Conservation (phyloP, 2,888 invertebrate species). For the Cyclophora punctaria region DNA sequence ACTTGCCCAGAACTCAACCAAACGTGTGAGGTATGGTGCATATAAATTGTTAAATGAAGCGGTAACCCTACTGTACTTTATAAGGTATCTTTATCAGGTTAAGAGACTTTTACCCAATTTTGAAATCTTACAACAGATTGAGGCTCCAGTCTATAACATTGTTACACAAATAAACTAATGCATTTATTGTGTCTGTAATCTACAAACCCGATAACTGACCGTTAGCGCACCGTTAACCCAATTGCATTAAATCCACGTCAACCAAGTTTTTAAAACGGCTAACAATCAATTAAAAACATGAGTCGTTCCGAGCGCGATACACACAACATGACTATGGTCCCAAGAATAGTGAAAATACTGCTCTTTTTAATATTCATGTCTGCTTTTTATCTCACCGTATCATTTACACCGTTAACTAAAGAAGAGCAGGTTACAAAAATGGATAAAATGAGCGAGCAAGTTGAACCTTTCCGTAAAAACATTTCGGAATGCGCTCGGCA, state of each 20-base stretch:
- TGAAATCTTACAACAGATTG: too few relatives aligned
- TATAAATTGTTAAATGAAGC: too few relatives aligned
- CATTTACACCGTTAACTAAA: slow-evolving; percentile 51
- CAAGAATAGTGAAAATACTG: slow-evolving; percentile 17
- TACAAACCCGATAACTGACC: background rate
- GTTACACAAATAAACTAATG: too few relatives aligned
- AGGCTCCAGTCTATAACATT: too few relatives aligned
- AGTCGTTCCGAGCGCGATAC: slow-evolving; percentile 24
- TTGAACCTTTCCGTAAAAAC: slow-evolving; percentile 61
- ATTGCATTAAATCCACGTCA: slow-evolving; percentile 15
- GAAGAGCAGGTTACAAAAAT: slow-evolving; percentile 49
- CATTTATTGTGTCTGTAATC: too few relatives aligned
- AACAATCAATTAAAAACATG: slow-evolving; percentile 44
- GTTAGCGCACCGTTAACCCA: slow-evolving; percentile 8
- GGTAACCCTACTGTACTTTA: too few relatives aligned
- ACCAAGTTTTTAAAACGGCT: slow-evolving; percentile 13
- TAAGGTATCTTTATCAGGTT: too few relatives aligned
- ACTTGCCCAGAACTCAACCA: too few relatives aligned
- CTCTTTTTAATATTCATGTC: slow-evolving; percentile 31
- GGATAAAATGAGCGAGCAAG: slow-evolving; percentile 43
- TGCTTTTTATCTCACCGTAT: slow-evolving; percentile 32
- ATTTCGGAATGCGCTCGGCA: slow-evolving; percentile 58
- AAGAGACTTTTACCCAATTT: too few relatives aligned
- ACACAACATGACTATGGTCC: slow-evolving; percentile 27
- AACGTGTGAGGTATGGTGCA: too few relatives aligned